Evolutionary conservation across 2,113 vertebrate species (phyloP).

Genomic region (Cyanoderma ruficeps): DNA sequence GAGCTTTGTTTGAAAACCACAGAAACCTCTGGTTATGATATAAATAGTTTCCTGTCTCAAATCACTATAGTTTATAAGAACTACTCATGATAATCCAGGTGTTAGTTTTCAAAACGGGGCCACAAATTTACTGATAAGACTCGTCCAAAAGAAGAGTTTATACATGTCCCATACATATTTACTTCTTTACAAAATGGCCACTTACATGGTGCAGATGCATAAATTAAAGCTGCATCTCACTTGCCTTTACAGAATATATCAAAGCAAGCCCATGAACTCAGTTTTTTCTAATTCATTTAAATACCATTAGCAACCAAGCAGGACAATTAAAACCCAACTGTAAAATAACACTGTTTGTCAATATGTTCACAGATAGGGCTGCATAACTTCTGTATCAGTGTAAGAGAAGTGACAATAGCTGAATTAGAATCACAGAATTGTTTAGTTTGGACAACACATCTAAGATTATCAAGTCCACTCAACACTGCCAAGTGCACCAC

Average conservation of each 20-base stretch:
- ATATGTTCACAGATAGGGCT: neutral
- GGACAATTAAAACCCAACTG: neutral
- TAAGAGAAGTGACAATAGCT: neutral
- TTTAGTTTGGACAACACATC: neutral
- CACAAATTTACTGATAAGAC: neutral
- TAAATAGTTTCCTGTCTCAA: neutral
- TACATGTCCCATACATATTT: neutral
- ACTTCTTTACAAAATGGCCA: neutral
- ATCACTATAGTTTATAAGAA: neutral
- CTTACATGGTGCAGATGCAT: neutral
- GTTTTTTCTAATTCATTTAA: neutral
- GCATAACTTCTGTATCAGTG: neutral
- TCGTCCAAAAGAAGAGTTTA: neutral
- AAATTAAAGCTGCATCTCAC: neutral
- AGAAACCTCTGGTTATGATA: neutral
- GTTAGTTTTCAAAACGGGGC: slow-evolving; percentile 3
- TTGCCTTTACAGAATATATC: neutral
- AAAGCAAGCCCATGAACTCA: neutral
- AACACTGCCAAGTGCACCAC: neutral
- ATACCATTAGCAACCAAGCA: neutral
- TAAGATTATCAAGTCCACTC: neutral
- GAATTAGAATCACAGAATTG: accelerated
- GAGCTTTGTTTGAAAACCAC: neutral
- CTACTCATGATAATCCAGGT: neutral
- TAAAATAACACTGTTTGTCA: neutral